Evolutionary conservation across 2,888 invertebrate species (phyloP).

Genomic region (Cylindroiulus punctatus): DNA sequence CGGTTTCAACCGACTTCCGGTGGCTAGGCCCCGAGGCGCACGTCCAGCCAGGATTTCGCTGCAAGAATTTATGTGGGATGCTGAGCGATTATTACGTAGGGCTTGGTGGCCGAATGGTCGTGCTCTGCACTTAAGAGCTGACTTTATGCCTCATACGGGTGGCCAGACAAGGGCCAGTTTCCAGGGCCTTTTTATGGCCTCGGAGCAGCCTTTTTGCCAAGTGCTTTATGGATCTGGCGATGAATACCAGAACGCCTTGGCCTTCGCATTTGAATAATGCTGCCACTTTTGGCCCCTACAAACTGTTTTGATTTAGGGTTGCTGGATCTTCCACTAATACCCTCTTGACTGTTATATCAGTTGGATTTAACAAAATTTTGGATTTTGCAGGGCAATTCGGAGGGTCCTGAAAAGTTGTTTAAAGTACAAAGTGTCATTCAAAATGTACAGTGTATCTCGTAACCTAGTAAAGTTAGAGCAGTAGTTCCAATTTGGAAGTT

Average conservation of each 20-base stretch:
- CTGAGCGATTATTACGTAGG: neutral
- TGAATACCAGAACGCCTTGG: neutral
- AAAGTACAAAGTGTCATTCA: too few relatives aligned
- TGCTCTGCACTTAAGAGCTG: neutral
- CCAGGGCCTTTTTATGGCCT: neutral
- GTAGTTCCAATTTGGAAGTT: too few relatives aligned
- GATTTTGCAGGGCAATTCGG: too few relatives aligned
- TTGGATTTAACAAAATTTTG: too few relatives aligned
- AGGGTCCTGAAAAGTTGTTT: too few relatives aligned
- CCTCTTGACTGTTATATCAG: too few relatives aligned
- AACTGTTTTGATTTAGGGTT: conserved; percentile 12
- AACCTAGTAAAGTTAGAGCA: too few relatives aligned
- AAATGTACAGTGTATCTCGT: too few relatives aligned
- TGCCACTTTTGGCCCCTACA: neutral
- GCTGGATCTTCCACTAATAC: neutral
- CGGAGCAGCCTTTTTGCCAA: neutral
- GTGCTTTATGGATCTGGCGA: neutral
- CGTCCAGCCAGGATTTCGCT: neutral
- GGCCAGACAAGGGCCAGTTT: neutral
- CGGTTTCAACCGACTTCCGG: neutral
- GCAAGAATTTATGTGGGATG: neutral
- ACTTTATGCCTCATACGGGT: neutral
- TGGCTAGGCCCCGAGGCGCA: neutral
- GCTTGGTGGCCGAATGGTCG: too few relatives aligned
- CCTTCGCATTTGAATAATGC: neutral